A percentile compares a stretch with the other conserved stretches of the same genome.
These are phyloP conservation scores for Willowsia nigromaculata DNA, from an alignment of 2,888 invertebrate genomes.

Conservation along the genomic window DNA sequence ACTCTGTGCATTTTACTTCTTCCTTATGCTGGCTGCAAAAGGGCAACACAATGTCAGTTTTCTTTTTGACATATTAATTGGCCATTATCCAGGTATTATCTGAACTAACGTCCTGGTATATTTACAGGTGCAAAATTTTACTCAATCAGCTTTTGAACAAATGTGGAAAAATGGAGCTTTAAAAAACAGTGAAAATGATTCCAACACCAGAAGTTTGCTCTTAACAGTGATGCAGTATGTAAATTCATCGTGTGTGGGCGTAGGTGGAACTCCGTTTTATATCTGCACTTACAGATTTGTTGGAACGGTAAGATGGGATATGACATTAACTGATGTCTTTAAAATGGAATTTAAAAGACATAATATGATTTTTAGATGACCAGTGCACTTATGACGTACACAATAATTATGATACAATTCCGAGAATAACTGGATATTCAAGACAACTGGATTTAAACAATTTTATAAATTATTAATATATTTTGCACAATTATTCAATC, in stretches of 20 bases:
- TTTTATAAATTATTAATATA: slow-evolving; percentile 34
- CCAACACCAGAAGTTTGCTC: neutral
- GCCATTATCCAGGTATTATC: neutral
- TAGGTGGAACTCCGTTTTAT: slow-evolving; percentile 52
- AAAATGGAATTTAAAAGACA: no score
- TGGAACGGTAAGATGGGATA: slow-evolving; percentile 42
- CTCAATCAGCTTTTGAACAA: slow-evolving; percentile 8
- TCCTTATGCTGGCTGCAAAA: slow-evolving; percentile 11
- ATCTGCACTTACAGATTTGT: slow-evolving; percentile 23
- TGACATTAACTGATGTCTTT: neutral
- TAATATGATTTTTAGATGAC: slow-evolving; percentile 26
- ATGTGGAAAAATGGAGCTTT: slow-evolving; percentile 27
- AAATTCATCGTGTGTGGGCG: slow-evolving; percentile 8
- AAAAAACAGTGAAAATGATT: neutral
- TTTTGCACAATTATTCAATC: slow-evolving; percentile 40
- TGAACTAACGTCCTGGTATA: neutral
- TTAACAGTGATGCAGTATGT: slow-evolving; percentile 26
- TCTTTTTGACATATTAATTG: neutral
- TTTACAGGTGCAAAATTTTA: slow-evolving; percentile 10
- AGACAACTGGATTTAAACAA: neutral
- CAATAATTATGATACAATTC: slow-evolving; percentile 48
- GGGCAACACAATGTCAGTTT: slow-evolving; percentile 16
- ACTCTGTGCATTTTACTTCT: neutral
- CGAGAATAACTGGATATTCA: neutral
- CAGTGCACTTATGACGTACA: slow-evolving; percentile 50